Evolutionary conservation across 2,888 invertebrate genomes (phyloP).

Genomic region (Peribatodes rhomboidaria): DNA sequence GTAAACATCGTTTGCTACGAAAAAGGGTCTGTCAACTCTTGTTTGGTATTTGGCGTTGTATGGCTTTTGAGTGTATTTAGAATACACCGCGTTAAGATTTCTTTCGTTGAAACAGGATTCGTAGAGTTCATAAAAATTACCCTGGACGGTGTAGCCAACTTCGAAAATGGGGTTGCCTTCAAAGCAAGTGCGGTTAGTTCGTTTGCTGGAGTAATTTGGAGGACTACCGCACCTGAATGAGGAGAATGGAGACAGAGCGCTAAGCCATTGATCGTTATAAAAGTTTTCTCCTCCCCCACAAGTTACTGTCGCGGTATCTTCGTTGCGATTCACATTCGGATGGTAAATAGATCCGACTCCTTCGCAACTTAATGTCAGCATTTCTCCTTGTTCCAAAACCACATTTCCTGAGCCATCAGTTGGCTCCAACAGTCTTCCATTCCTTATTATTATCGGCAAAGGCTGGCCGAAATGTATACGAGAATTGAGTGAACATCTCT

Average conservation of each 20-base stretch:
- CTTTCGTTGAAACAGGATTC: conserved; percentile 76
- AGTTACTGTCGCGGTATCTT: conserved; percentile 60
- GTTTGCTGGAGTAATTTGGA: conserved; percentile 64
- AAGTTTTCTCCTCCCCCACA: conserved; percentile 70
- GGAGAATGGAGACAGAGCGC: conserved; percentile 59
- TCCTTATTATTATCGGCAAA: conserved; percentile 68
- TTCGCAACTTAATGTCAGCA: conserved; percentile 70
- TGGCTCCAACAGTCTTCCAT: conserved; percentile 70
- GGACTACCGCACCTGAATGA: conserved; percentile 62
- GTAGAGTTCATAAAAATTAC: conserved; percentile 68
- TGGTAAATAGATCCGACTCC: conserved; percentile 62
- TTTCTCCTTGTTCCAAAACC: conserved; percentile 65
- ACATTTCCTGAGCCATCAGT: conserved; percentile 68
- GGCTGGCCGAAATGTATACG: conserved; percentile 71
- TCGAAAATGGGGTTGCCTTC: conserved; percentile 65
- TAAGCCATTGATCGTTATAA: conserved; percentile 70
- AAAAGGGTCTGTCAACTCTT: conserved; percentile 71
- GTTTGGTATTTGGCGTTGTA: conserved; percentile 77
- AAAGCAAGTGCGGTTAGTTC: conserved; percentile 69
- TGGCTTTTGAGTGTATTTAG: conserved; percentile 75
- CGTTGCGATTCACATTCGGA: conserved; percentile 54
- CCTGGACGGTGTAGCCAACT: conserved; percentile 71
- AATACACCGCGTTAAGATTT: conserved; percentile 64
- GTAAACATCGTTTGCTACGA: conserved; percentile 65
- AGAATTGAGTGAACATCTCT: conserved; percentile 66